Evolutionary conservation across 2,888 invertebrate species (phyloP), one percentile per base, ranked within the genome.

Genomic region (Cataglyphis livida): DNA sequence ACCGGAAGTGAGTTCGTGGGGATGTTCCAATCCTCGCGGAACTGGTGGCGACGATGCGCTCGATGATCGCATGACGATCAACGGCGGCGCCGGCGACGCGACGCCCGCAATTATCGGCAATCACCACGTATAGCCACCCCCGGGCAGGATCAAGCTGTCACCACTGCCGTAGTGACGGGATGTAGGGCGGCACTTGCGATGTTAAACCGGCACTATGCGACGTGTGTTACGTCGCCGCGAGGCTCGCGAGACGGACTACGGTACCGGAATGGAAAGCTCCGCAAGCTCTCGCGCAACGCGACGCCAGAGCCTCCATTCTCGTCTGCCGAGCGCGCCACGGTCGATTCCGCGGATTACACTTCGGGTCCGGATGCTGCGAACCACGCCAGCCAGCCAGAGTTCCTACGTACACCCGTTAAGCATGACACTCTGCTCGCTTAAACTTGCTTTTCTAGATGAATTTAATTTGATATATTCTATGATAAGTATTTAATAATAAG

Each of bases 191-290:
- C 61, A 38, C 38, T 38, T 38, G 59, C 66, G 18, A 51, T 7
- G n/a, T 51, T 51, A 62, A 82, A 71, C 79, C 75, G 87, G 81
- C 84, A 84, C 51, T n/a, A 51, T 79, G 73, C 87, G 85, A 85
- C 88, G 85, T 78, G 61, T 61, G 87, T 88, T 81, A 86, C 90
- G 89, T 90, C 91, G 89, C 88, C 91, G 89, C 92, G 91, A 92
- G 91, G 93, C 91, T 93, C 93, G 89, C 93, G 93, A 92, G 92
- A 92, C 93, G 91, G 90, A 93, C 93, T 93, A 93, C 92, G 91
- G 92, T 87, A 91, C 91, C 87, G 92, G 92, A 93, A 93, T 93
- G 92, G 90, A 92, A 90, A 90, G 91, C 90, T 92, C 87, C 81
- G 89, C 88, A 74, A 91, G 91, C 91, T 89, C 89, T 89, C 90